A percentile compares a stretch with the other conserved stretches of the same genome.
Evolutionary conservation across 2,888 invertebrate species (phyloP).

Genomic region (Eupithecia subumbrata): DNA sequence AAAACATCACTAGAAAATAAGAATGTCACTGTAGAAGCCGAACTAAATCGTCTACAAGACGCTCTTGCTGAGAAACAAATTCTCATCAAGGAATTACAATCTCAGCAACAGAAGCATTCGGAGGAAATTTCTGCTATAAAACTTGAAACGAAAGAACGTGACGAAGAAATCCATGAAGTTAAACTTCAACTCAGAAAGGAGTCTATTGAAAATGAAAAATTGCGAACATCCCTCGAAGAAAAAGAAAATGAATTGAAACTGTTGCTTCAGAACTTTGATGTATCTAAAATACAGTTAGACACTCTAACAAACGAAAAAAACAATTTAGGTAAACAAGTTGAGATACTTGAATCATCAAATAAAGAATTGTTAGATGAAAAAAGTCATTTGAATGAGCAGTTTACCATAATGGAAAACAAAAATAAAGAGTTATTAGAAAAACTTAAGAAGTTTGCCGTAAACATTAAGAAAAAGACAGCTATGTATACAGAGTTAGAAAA

Average conservation of each 20-base stretch:
- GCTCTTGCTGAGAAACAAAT: slow-evolving; percentile 72
- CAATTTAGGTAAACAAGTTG: slow-evolving; percentile 69
- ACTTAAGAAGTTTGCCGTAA: slow-evolving; percentile 90
- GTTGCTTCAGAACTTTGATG: slow-evolving; percentile 77
- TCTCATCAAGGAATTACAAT: slow-evolving; percentile 75
- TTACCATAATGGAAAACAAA: slow-evolving; percentile 81
- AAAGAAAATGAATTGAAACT: slow-evolving; percentile 76
- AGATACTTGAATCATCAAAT: slow-evolving; percentile 83
- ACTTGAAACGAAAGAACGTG: slow-evolving; percentile 79
- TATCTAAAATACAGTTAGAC: slow-evolving; percentile 69
- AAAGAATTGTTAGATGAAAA: slow-evolving; percentile 85
- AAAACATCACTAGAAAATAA: slow-evolving; percentile 67
- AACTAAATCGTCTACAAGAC: slow-evolving; percentile 74
- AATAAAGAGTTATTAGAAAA: slow-evolving; percentile 89
- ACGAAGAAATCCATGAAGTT: slow-evolving; percentile 82
- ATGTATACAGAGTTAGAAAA: slow-evolving; percentile 87
- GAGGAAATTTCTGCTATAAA: slow-evolving; percentile 75
- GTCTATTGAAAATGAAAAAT: slow-evolving; percentile 85
- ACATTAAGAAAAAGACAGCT: slow-evolving; percentile 88
- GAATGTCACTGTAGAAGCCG: slow-evolving; percentile 62
- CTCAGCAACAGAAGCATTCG: slow-evolving; percentile 76
- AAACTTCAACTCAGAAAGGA: slow-evolving; percentile 83
- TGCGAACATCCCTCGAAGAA: slow-evolving; percentile 84
- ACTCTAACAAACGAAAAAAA: slow-evolving; percentile 69
- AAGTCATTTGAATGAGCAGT: slow-evolving; percentile 50